Percentiles rank a stretch among this genome's conserved stretches.
These are phyloP conservation scores for Apamea sordens DNA, from an alignment of 2,888 invertebrate genomes.

Conservation along the genomic window DNA sequence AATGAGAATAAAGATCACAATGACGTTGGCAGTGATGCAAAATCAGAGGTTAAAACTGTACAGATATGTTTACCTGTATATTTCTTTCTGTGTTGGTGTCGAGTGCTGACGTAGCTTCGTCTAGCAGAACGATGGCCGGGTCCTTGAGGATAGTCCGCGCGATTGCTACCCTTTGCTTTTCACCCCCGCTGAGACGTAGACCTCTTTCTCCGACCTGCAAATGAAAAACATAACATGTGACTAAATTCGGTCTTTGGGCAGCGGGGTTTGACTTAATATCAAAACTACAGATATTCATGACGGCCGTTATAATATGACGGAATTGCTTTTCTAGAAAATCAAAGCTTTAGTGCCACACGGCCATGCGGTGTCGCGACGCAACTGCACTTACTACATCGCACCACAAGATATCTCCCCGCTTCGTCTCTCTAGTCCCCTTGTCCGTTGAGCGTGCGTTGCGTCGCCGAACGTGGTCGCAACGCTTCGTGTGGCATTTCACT, in stretches of 20 bases:
- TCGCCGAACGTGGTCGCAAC: too few relatives aligned
- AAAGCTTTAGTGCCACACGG: background rate
- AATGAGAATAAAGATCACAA: background rate
- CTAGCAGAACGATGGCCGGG: slow-evolving; percentile 96
- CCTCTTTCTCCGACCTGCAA: slow-evolving; percentile 97
- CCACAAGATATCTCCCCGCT: background rate
- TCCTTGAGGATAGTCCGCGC: slow-evolving; percentile 98
- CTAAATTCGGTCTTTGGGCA: too few relatives aligned
- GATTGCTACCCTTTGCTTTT: slow-evolving; percentile 99
- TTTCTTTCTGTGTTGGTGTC: slow-evolving; percentile 98
- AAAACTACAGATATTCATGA: too few relatives aligned
- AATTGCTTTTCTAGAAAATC: too few relatives aligned
- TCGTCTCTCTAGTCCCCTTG: background rate
- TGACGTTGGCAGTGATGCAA: background rate
- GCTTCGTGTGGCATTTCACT: too few relatives aligned
- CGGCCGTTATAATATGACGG: too few relatives aligned
- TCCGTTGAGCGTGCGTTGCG: background rate
- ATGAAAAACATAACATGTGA: background rate
- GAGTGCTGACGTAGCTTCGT: slow-evolving; percentile 98
- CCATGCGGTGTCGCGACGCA: background rate
- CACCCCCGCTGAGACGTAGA: slow-evolving; percentile 98
- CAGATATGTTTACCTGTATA: slow-evolving; percentile 91
- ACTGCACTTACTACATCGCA: background rate
- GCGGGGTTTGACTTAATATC: too few relatives aligned
- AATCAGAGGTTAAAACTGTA: background rate